Base-by-base conservation (phyloP, 2,797 vertebrate species). In the Zalophus californianus region DNA sequence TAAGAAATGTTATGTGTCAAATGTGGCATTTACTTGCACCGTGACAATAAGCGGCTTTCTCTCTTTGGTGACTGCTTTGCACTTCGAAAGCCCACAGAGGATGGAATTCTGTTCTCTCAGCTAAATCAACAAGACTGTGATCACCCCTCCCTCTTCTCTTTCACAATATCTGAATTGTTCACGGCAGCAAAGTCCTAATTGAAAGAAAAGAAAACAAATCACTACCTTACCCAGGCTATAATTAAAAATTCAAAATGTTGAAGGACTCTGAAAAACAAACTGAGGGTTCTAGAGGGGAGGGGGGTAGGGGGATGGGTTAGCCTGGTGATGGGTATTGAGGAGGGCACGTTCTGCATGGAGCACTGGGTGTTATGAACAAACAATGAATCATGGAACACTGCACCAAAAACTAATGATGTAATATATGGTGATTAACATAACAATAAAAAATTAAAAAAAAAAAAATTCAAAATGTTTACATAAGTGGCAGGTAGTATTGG, bases 51-150 rank as follows among this genome's bases (percentile, higher is more conserved):
- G 48, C 29, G 10, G 21, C 70, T 73, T 64, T 86, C 60, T 87
- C 13, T 93, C n/a, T 73, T 29, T 82, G 66, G 58, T 82, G 56
- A 72, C 52, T 87, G 62, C 6, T 20, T 6, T 64, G 78, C 29
- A 68, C n/a, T 66, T 85, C 41, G 73, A 85, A 94, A 88, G 15
- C 54, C 88, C 79, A 85, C 18, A 68, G 35, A 92, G 7, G 35
- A 92, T 48, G 25, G 58, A 77, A 96, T 94, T 94, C 60, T 77
- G 15, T 80, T 80, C 25, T 80, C 58, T 90, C 50, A 62, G 32
- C 41, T 48, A 80, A 50, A 44, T 62, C 13, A 80, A 66, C 4
- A 84, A 68, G 44, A 87, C 70, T 86, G 23, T 50, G 32, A 91
- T 91, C n/a, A 38, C 16, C 6, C 2, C 5, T 82, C 29, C 88